Conservation (phyloP, 1,140 invertebrate genomes). For the Euura saliciscinereae region DNA sequence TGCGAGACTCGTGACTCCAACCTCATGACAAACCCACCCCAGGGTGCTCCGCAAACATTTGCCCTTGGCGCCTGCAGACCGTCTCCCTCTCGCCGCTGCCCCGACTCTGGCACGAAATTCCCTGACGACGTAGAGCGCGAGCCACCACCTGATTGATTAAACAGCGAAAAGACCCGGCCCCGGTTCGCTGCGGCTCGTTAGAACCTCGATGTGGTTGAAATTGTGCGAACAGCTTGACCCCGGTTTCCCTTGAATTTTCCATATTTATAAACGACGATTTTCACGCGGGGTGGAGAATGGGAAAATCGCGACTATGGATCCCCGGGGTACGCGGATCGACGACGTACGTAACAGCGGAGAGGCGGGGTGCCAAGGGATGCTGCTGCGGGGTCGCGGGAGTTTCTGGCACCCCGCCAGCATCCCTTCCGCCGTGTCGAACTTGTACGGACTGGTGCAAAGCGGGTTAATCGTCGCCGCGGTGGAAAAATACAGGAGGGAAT, state of each 20-base stretch:
- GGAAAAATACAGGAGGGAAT: not conserved
- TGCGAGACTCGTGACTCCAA: too few species aligned
- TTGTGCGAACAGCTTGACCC: not conserved
- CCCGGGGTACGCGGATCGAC: not conserved
- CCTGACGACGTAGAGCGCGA: not conserved
- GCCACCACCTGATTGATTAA: not conserved
- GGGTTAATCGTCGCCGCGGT: not conserved
- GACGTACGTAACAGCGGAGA: not conserved
- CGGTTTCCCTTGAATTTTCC: not conserved
- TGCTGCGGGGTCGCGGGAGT: not conserved
- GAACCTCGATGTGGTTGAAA: not conserved
- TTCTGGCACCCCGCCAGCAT: conserved; percentile 1
- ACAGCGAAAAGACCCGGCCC: not conserved
- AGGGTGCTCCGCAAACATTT: not conserved
- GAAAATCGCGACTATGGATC: conserved; percentile 1
- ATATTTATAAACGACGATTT: not conserved
- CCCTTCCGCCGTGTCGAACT: not conserved
- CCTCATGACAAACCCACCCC: too few species aligned
- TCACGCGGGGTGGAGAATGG: not conserved
- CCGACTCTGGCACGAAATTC: not conserved
- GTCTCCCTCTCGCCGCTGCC: not conserved
- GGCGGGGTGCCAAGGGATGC: not conserved
- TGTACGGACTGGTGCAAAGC: not conserved
- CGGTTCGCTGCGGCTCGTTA: not conserved
- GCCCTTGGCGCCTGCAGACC: not conserved